phyloP scores from a whole-genome alignment of 2,113 vertebrate genomes.

The Calidris pugnax region DNA sequence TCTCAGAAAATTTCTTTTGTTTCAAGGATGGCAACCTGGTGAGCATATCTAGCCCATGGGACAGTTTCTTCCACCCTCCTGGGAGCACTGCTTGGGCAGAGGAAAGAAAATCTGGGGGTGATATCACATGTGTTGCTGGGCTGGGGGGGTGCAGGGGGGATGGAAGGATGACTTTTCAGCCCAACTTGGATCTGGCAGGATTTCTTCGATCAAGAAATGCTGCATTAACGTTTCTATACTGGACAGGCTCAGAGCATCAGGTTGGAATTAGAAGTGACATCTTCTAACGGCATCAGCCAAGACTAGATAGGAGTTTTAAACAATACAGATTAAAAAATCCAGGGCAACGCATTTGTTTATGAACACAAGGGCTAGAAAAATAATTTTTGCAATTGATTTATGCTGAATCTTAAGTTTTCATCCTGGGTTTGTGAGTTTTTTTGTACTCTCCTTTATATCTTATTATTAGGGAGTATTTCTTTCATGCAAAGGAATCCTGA shows the following conservation, averaged over 20 bases:
- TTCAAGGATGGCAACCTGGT: not conserved
- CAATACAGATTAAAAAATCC: not conserved
- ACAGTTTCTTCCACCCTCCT: not conserved
- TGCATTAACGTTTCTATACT: not conserved
- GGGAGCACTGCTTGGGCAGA: not conserved
- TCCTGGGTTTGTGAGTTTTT: not conserved
- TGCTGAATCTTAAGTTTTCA: not conserved
- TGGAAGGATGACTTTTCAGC: not conserved
- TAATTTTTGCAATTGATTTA: not conserved
- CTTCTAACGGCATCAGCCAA: not conserved
- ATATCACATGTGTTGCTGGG: not conserved
- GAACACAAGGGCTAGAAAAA: not conserved
- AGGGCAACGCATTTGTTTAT: not conserved
- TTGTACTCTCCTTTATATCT: not conserved
- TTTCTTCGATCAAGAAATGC: not conserved
- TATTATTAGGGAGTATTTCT: not conserved
- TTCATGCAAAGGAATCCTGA: not conserved
- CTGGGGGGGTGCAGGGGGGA: not conserved
- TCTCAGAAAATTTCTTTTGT: not conserved
- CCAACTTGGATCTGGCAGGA: not conserved
- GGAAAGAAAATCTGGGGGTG: not conserved
- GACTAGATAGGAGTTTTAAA: not conserved
- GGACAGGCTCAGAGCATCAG: not conserved
- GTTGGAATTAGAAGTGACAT: not conserved
- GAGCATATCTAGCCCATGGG: not conserved